Evolutionary conservation across 2,797 vertebrate species (phyloP).

Genomic region (Triplophysa yarkandensis): DNA sequence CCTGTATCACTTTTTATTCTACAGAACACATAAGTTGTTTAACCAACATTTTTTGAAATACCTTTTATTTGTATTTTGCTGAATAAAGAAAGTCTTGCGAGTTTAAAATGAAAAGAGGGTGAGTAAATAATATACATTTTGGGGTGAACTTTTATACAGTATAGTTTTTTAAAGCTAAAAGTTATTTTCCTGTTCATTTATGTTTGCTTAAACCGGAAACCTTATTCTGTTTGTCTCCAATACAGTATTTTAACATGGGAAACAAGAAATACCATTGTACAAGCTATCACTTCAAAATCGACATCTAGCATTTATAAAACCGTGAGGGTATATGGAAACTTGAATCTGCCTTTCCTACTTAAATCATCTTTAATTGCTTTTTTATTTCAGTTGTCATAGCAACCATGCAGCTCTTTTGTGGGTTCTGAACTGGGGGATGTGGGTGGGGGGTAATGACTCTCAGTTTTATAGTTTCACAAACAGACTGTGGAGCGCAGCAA

Average conservation of each 20-base stretch:
- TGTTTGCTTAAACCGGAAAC: constrained; percentile 16
- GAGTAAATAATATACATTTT: too few relatives aligned
- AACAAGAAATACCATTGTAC: constrained; percentile 41
- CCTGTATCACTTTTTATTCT: too few relatives aligned
- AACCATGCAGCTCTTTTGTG: constrained; percentile 64
- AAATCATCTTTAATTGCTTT: constrained; percentile 67
- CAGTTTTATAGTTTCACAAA: constrained; percentile 47
- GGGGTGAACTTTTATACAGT: too few relatives aligned
- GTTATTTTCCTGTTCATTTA: not conserved
- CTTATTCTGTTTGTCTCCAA: constrained; percentile 33
- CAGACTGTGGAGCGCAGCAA: constrained; percentile 36
- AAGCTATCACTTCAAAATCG: constrained; percentile 40
- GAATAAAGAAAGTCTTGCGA: too few relatives aligned
- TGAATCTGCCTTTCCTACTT: constrained; percentile 61
- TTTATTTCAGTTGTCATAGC: constrained; percentile 69
- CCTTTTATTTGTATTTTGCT: too few relatives aligned
- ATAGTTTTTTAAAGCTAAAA: too few relatives aligned
- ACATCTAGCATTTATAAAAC: constrained; percentile 25
- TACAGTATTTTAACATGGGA: constrained; percentile 32
- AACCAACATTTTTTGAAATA: too few relatives aligned
- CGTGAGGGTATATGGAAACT: constrained; percentile 42
- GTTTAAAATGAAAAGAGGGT: too few relatives aligned
- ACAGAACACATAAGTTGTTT: too few relatives aligned
- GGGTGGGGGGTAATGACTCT: constrained; percentile 46
- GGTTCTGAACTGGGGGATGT: constrained; percentile 51